Evolutionary conservation across 2,888 invertebrate species (phyloP).

Genomic region (Napeogenes inachia): DNA sequence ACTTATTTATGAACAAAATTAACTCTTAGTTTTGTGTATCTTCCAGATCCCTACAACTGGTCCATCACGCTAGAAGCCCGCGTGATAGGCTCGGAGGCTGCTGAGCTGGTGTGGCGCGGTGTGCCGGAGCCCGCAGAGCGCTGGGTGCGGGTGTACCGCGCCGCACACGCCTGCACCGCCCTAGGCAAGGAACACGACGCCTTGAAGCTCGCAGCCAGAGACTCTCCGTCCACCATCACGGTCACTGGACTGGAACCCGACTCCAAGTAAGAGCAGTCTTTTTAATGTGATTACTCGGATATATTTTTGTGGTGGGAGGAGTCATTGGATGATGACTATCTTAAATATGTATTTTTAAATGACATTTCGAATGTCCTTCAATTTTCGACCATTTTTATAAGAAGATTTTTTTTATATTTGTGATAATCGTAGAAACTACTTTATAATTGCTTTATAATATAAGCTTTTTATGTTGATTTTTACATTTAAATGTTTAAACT

Average conservation of each 20-base stretch:
- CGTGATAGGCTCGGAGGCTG: constrained; percentile 85
- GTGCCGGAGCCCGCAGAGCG: constrained; percentile 93
- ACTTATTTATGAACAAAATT: too few species aligned
- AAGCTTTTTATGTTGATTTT: neutral
- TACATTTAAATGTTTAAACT: too few species aligned
- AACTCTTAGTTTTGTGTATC: too few species aligned
- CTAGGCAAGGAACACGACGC: constrained; percentile 54
- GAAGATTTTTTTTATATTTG: too few species aligned
- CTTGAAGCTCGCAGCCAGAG: constrained; percentile 62
- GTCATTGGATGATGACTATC: too few species aligned
- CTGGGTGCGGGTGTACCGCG: constrained; percentile 92
- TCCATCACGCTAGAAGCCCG: constrained; percentile 86
- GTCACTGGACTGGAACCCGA: constrained; percentile 75
- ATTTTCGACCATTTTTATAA: too few species aligned
- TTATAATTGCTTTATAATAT: too few species aligned
- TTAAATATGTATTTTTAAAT: too few species aligned
- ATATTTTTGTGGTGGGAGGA: too few species aligned
- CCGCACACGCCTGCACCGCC: constrained; percentile 80
- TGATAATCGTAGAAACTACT: too few species aligned
- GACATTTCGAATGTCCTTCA: too few species aligned
- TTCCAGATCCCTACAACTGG: constrained; percentile 87
- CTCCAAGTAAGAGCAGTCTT: constrained; percentile 61
- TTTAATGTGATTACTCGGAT: too few species aligned
- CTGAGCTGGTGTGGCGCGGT: constrained; percentile 89
- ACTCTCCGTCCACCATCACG: constrained; percentile 54